Conservation (phyloP, 2,113 vertebrate genomes). For the Pao palembangensis region DNA sequence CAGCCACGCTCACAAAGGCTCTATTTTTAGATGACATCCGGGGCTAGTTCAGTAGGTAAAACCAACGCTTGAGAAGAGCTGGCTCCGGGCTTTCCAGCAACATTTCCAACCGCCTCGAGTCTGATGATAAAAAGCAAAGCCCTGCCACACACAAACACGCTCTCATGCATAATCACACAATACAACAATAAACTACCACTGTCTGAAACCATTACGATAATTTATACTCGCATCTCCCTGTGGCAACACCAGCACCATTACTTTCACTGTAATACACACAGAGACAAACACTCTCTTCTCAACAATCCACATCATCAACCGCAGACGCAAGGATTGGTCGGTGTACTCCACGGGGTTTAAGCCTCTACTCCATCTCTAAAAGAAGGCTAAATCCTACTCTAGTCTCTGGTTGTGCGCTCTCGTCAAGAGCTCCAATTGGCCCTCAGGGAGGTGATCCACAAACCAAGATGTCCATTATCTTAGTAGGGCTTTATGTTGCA, state of each 20-base stretch:
- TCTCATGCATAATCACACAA: constrained; percentile 27
- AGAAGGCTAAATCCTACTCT: constrained; percentile 54
- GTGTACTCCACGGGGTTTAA: constrained; percentile 48
- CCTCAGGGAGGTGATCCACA: constrained; percentile 55
- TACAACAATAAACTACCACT: constrained; percentile 28
- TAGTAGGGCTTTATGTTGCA: constrained; percentile 42
- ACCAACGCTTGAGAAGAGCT: constrained; percentile 33
- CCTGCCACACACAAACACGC: constrained; percentile 24
- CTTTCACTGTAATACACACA: constrained; percentile 9
- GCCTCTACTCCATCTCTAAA: constrained; percentile 48
- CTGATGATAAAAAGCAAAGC: constrained; percentile 26
- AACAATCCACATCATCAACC: constrained; percentile 16
- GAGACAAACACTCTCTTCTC: constrained; percentile 25
- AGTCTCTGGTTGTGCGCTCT: constrained; percentile 50
- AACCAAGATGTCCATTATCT: constrained; percentile 62
- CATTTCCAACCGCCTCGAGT: constrained; percentile 39
- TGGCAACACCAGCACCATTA: constrained; percentile 5
- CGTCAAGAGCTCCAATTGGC: constrained; percentile 47
- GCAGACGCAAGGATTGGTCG: constrained; percentile 27
- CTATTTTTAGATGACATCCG: constrained; percentile 65
- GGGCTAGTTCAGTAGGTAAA: constrained; percentile 62
- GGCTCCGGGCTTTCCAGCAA: constrained; percentile 57
- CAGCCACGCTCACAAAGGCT: constrained; percentile 53
- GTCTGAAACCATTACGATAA: constrained; percentile 29
- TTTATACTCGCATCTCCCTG: constrained; percentile 4